These are phyloP conservation scores for Eudyptes chrysolophus DNA, from an alignment of 2,113 vertebrate species.

Conservation along the genomic window DNA sequence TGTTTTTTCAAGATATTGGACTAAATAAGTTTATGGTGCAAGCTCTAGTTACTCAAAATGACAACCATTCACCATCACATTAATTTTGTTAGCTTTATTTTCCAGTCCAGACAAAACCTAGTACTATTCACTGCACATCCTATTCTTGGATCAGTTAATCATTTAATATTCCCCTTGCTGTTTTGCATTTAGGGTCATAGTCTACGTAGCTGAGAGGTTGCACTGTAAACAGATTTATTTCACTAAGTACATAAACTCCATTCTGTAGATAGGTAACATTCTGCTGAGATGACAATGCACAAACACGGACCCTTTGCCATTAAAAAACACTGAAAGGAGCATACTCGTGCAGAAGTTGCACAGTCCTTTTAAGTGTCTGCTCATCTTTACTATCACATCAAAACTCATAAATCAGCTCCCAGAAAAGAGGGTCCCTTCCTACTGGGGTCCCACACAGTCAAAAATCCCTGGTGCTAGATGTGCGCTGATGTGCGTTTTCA, in stretches of 20 bases:
- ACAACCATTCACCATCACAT: not conserved
- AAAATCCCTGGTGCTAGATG: not conserved
- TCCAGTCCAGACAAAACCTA: not conserved
- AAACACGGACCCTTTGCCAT: not conserved
- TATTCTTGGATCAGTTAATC: constrained; percentile 23
- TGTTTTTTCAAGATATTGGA: not conserved
- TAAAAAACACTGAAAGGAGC: not conserved
- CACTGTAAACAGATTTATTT: not conserved
- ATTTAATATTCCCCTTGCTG: not conserved
- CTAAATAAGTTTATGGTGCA: not conserved
- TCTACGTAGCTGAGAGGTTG: not conserved
- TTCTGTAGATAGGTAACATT: not conserved
- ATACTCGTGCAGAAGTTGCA: not conserved
- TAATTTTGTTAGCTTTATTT: not conserved
- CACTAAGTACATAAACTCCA: not conserved
- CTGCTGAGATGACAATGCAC: not conserved
- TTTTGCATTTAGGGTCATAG: not conserved
- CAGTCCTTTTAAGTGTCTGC: not conserved
- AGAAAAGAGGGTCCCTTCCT: not conserved
- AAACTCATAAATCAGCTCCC: not conserved
- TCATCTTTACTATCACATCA: not conserved
- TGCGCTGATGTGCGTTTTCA: not conserved
- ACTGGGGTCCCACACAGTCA: not conserved
- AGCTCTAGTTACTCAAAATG: not conserved
- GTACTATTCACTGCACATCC: not conserved